Percentiles rank a stretch among this genome's conserved stretches.
phyloP scores from a whole-genome alignment of 2,888 invertebrate species.

The Epicampocera succincta region DNA sequence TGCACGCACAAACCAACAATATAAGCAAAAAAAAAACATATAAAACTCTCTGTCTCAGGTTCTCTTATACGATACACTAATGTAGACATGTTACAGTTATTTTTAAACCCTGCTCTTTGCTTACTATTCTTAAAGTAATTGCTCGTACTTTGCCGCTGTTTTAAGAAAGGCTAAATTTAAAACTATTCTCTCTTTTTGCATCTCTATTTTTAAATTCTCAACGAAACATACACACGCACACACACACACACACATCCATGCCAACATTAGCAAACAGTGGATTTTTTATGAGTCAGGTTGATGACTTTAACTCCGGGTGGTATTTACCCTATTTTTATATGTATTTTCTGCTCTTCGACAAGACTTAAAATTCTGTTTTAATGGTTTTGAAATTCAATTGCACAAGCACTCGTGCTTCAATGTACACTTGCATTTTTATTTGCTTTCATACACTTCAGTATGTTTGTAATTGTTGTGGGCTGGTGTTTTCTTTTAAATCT shows the following conservation, averaged over 20 bases:
- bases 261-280: neutral
- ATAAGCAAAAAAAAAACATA: neutral
- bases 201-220: neutral
- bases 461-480: constrained; percentile 4
- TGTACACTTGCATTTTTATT: constrained; percentile 36
- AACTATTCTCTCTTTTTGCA: constrained; percentile 14
- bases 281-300: constrained; percentile 67
- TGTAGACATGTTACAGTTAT: constrained; percentile 4
- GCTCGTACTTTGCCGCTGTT: constrained; percentile 23
- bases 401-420: constrained; percentile 28
- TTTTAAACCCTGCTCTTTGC: constrained; percentile 42
- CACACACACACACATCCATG: too few species aligned
- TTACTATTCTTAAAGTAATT: neutral
- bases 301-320: constrained; percentile 68
- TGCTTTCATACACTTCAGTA: neutral
- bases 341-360: constrained; percentile 20
- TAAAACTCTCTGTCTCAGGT: constrained; percentile 7
- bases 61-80: neutral
- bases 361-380: constrained; percentile 42
- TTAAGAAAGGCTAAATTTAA: constrained; percentile 52
- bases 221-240: neutral
- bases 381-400: constrained; percentile 9
- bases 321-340: constrained; percentile 57
- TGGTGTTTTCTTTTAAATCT: constrained; percentile 56
- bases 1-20: neutral